Percentiles rank a stretch among this genome's conserved stretches.
phyloP scores from a whole-genome alignment of 2,113 vertebrate genomes.

The Mesoclemmys tuberculata region DNA sequence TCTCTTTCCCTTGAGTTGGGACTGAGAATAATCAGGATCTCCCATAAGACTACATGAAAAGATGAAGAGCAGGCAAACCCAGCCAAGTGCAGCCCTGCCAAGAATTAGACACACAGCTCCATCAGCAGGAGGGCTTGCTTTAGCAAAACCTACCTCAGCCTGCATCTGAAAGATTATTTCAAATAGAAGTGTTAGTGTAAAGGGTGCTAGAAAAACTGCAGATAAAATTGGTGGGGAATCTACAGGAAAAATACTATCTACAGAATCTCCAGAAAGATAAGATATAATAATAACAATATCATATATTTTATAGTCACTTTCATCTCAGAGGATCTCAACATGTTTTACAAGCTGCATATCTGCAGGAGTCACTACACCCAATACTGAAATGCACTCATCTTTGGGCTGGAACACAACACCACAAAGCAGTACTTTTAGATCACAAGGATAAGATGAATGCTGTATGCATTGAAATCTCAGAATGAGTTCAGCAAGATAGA shows the following conservation, averaged over 20 bases:
- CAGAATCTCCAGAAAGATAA: constrained; percentile 48
- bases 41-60: constrained; percentile 56
- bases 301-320: constrained; percentile 21
- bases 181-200: constrained; percentile 48
- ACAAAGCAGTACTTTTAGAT: constrained; percentile 17
- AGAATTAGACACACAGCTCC: constrained; percentile 38
- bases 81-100: constrained; percentile 53
- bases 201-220: constrained; percentile 34
- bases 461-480: constrained; percentile 27
- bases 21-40: constrained; percentile 41
- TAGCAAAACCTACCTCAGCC: constrained; percentile 39
- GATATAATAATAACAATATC: constrained; percentile 23
- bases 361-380: background rate
- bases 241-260: constrained; percentile 20
- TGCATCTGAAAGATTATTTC: constrained; percentile 51
- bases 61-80: constrained; percentile 53
- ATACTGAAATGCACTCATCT: constrained; percentile 16
- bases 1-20: constrained; percentile 11
- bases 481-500: constrained; percentile 19
- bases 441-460: background rate
- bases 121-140: constrained; percentile 51
- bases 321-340: background rate
- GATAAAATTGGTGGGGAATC: background rate
- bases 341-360: constrained; percentile 34
- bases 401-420: background rate